Percentiles rank a stretch among this genome's conserved stretches.
These are phyloP conservation scores for Falco biarmicus DNA, from an alignment of 2,797 vertebrate species.

Conservation along the genomic window DNA sequence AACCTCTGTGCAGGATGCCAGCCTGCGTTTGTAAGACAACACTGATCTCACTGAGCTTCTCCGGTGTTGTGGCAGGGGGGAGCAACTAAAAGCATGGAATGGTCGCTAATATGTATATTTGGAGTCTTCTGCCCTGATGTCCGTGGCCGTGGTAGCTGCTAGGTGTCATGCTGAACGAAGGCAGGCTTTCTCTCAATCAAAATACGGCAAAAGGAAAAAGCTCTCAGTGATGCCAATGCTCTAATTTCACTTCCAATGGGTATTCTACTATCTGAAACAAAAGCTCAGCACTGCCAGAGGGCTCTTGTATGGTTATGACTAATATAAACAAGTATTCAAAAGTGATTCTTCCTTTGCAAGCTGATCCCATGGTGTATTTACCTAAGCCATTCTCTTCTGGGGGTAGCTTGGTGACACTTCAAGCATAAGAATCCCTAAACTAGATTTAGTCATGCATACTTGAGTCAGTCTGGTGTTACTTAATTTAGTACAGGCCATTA, in stretches of 20 bases:
- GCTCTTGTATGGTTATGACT: not conserved
- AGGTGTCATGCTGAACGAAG: accelerated
- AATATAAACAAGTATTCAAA: not conserved
- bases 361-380: not conserved
- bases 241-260: not conserved
- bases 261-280: not conserved
- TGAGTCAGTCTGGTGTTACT: not conserved
- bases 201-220: not conserved
- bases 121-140: not conserved
- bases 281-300: not conserved
- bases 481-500: constrained; percentile 27
- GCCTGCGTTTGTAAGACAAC: accelerated
- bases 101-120: not conserved
- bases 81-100: not conserved
- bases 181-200: not conserved
- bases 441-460: not conserved
- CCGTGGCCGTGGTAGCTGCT: not conserved
- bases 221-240: not conserved
- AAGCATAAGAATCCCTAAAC: not conserved
- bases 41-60: not conserved
- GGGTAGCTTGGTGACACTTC: not conserved
- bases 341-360: not conserved
- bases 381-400: constrained; percentile 17
- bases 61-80: accelerated
- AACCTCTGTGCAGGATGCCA: not conserved